A percentile compares a stretch with the other conserved stretches of the same genome.
Evolutionary conservation across 1,140 invertebrate genomes (phyloP).

Genomic region (Hirudo medicinalis): DNA sequence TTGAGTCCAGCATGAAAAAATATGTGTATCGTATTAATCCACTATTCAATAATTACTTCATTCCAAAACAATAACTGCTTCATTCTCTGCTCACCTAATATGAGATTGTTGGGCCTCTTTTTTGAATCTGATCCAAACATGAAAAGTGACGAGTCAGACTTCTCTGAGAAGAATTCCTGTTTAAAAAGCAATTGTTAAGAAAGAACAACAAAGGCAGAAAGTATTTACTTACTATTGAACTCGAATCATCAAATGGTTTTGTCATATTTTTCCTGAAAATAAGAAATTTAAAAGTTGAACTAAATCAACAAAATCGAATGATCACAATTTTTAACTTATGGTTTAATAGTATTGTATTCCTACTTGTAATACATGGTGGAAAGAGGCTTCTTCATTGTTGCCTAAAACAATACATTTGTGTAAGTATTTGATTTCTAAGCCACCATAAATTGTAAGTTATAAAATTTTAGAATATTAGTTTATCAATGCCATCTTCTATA

Average conservation of each 20-base stretch:
- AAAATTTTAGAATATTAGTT: too few relatives aligned
- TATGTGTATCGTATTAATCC: too few relatives aligned
- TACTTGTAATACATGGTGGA: constrained; percentile 56
- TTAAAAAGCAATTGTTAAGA: constrained; percentile 34
- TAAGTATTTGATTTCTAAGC: too few relatives aligned
- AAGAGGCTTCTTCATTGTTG: constrained; percentile 70
- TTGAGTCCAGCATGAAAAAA: too few relatives aligned
- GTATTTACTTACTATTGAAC: constrained; percentile 37
- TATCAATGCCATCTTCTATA: too few relatives aligned
- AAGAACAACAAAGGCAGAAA: neutral
- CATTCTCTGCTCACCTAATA: constrained; percentile 67
- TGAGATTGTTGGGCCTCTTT: constrained; percentile 81
- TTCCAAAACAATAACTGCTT: neutral
- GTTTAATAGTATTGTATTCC: constrained; percentile 2
- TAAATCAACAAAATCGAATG: neutral
- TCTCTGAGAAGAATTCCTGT: constrained; percentile 70
- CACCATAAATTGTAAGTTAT: too few relatives aligned
- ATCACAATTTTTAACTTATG: neutral
- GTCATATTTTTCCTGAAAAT: constrained; percentile 39
- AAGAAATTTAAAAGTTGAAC: neutral
- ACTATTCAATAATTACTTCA: too few relatives aligned
- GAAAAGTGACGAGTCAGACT: constrained; percentile 77
- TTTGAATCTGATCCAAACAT: constrained; percentile 68
- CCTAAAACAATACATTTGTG: constrained; percentile 41
- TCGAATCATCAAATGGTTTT: constrained; percentile 43